These are phyloP conservation scores for Spea bombifrons DNA, from an alignment of 2,113 vertebrate genomes.

Conservation along the genomic window DNA sequence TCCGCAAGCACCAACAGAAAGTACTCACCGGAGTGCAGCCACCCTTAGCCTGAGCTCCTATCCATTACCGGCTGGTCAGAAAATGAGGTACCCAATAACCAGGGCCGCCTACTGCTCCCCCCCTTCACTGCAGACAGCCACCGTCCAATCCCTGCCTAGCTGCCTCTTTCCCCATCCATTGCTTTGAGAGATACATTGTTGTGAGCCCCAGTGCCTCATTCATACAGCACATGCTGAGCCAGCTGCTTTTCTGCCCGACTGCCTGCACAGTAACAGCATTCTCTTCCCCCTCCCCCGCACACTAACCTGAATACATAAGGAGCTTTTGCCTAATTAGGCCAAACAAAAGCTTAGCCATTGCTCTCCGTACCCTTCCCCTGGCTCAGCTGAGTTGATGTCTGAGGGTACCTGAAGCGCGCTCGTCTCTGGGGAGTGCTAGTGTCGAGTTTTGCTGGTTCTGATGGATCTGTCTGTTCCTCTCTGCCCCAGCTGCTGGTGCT, in stretches of 20 bases:
- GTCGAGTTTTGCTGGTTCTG: constrained; percentile 54
- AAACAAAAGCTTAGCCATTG: constrained; percentile 58
- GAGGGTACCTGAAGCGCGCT: constrained; percentile 78
- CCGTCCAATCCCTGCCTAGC: constrained; percentile 70
- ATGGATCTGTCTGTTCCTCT: constrained; percentile 57
- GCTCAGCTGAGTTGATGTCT: constrained; percentile 23
- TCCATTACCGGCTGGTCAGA: constrained; percentile 4
- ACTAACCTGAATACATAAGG: constrained; percentile 51
- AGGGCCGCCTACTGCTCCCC: constrained; percentile 55
- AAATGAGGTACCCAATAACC: constrained; percentile 35
- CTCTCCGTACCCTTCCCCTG: constrained; percentile 46
- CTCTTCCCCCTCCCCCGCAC: constrained; percentile 45
- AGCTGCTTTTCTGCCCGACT: constrained; percentile 29
- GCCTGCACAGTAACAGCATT: constrained; percentile 26
- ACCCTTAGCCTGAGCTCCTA: constrained; percentile 9
- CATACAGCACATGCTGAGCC: constrained; percentile 34
- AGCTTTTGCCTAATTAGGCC: constrained; percentile 66
- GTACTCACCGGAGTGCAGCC: background rate
- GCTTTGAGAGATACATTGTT: constrained; percentile 41
- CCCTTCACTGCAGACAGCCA: constrained; percentile 69
- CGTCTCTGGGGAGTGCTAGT: constrained; percentile 61
- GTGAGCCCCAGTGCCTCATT: constrained; percentile 30
- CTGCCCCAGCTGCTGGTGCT: constrained; percentile 58
- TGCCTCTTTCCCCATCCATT: constrained; percentile 50
- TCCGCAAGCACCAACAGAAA: background rate